Percentiles rank a stretch among this genome's conserved stretches.
Evolutionary conservation across 2,888 invertebrate species (phyloP).

Genomic region (Lutraria lutraria): DNA sequence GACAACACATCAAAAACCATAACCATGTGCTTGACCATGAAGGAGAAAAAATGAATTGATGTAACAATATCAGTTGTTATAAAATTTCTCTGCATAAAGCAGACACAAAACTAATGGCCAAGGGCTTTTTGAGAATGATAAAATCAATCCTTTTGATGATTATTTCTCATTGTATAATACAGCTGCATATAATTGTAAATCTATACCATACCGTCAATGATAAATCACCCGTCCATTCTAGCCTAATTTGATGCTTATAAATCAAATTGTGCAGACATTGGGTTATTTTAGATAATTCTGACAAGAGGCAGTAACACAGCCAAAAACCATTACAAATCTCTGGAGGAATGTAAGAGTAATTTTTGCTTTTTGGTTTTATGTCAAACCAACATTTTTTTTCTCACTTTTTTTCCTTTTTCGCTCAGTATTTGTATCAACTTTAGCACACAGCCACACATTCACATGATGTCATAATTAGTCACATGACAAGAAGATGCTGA

Average conservation of each 20-base stretch:
- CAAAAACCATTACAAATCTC: slow-evolving; percentile 7
- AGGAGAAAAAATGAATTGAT: too few species aligned
- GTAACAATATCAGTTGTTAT: background rate
- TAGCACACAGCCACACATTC: too few species aligned
- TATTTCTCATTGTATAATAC: background rate
- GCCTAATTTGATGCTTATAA: background rate
- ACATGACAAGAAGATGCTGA: too few species aligned
- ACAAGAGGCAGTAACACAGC: background rate
- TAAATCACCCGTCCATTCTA: slow-evolving; percentile 15
- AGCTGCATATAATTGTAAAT: background rate
- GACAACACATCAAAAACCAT: too few species aligned
- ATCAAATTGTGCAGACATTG: slow-evolving; percentile 21
- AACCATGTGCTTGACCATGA: too few species aligned
- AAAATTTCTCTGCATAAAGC: background rate
- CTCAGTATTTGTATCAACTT: too few species aligned
- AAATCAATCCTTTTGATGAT: background rate
- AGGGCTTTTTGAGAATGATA: background rate
- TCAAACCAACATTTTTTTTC: too few species aligned
- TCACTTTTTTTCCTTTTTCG: too few species aligned
- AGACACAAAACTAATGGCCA: background rate
- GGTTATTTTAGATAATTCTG: background rate
- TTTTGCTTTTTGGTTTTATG: too few species aligned
- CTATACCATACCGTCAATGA: slow-evolving; percentile 21
- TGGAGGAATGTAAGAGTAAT: background rate
- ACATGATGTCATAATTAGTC: too few species aligned